These are phyloP conservation scores for Cyprinodon tularosa DNA, from an alignment of 2,113 vertebrate species.

Conservation along the genomic window DNA sequence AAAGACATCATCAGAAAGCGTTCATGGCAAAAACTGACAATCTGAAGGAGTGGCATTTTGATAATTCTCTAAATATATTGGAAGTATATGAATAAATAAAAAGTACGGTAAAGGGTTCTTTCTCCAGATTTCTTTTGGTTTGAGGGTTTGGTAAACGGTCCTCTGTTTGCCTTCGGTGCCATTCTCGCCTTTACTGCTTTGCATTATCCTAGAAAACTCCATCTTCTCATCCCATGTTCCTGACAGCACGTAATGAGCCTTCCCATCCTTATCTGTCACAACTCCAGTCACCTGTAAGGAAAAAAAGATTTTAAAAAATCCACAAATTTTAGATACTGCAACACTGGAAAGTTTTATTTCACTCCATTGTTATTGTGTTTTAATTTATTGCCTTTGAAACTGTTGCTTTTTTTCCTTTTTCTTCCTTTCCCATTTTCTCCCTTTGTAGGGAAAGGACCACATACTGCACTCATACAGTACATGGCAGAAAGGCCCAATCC, in stretches of 20 bases:
- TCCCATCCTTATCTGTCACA: conserved; percentile 88
- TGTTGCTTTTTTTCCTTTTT: too few relatives aligned
- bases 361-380: background rate
- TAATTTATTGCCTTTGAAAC: too few relatives aligned
- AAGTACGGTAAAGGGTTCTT: conserved; percentile 93
- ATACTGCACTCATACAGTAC: too few relatives aligned
- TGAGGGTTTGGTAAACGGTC: conserved; percentile 84
- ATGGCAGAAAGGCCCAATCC: too few relatives aligned
- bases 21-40: background rate
- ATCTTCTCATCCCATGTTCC: conserved; percentile 99
- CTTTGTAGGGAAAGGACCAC: too few relatives aligned
- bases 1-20: conserved; percentile 6
- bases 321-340: conserved; percentile 1
- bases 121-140: conserved; percentile 91
- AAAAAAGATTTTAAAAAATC: background rate
- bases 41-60: background rate
- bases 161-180: conserved; percentile 86
- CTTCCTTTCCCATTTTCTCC: too few relatives aligned
- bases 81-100: background rate
- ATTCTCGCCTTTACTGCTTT: conserved; percentile 83
- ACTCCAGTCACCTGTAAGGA: conserved; percentile 90
- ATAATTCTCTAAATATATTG: background rate
- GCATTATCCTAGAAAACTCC: conserved; percentile 88
- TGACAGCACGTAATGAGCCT: conserved; percentile 89
- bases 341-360: background rate